Evolutionary conservation across 2,888 invertebrate species (phyloP).

Genomic region (Opisthograptis luteolata): DNA sequence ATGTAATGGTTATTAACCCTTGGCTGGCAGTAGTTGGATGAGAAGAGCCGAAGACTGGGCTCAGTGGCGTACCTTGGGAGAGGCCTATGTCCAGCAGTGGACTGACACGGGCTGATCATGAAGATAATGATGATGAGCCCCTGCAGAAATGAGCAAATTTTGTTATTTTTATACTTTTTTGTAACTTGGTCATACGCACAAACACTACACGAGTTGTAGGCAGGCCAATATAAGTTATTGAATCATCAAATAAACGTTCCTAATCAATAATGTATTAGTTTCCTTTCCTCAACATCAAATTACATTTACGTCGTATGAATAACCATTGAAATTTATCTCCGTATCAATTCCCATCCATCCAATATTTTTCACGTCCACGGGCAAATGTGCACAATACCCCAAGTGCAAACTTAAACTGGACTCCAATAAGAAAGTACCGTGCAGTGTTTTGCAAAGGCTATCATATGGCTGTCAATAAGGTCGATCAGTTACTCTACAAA

Average conservation of each 20-base stretch:
- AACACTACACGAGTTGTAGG: no score
- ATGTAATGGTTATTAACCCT: no score
- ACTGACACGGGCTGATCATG: no score
- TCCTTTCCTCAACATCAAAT: neutral
- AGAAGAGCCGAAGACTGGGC: no score
- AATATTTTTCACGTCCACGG: constrained; percentile 19
- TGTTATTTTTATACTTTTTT: no score
- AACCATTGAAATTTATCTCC: constrained; percentile 13
- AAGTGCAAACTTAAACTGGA: constrained; percentile 15
- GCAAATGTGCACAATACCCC: constrained; percentile 23
- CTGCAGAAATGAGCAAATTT: no score
- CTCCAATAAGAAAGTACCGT: constrained; percentile 48
- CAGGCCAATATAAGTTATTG: neutral
- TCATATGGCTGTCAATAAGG: constrained; percentile 67
- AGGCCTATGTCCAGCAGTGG: no score
- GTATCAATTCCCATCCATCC: constrained; percentile 14
- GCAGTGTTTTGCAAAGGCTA: constrained; percentile 65
- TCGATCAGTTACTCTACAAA: constrained; percentile 70
- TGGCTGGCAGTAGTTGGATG: no score
- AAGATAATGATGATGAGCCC: no score
- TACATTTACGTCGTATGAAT: neutral
- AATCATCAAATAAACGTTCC: neutral
- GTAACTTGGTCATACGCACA: no score
- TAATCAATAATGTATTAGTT: no score
- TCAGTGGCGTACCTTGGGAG: no score